These are phyloP conservation scores for Metopia argyrocephala DNA, from an alignment of 2,888 invertebrate species.

Conservation along the genomic window DNA sequence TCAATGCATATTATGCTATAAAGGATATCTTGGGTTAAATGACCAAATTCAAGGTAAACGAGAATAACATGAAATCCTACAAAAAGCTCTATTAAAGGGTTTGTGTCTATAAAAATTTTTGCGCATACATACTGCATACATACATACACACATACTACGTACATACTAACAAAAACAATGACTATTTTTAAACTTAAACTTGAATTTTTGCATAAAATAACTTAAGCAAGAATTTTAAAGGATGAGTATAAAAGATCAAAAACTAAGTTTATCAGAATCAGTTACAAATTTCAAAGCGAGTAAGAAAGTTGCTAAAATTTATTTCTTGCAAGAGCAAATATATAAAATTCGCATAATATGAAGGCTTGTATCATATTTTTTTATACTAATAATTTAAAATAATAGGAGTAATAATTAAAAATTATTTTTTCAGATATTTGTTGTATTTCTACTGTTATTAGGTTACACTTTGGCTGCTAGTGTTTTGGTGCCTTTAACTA, in stretches of 20 bases:
- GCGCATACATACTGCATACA: neutral
- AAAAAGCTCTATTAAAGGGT: conserved; percentile 2
- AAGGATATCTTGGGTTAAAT: neutral
- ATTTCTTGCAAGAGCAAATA: neutral
- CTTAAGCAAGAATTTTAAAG: neutral
- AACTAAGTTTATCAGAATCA: conserved; percentile 16
- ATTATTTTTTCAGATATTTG: conserved; percentile 37
- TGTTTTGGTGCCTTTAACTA: conserved; percentile 65
- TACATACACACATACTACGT: neutral
- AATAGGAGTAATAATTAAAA: neutral
- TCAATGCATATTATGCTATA: neutral
- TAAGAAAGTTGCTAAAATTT: neutral
- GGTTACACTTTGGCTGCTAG: conserved; percentile 45
- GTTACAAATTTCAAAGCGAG: neutral
- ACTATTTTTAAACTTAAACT: conserved; percentile 8
- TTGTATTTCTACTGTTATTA: conserved; percentile 41
- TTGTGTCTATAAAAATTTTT: neutral
- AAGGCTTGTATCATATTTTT: conserved; percentile 1
- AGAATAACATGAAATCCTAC: neutral
- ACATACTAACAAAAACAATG: neutral
- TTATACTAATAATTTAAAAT: neutral
- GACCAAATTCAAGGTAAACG: conserved; percentile 43
- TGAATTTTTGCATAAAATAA: neutral
- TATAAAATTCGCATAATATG: neutral
- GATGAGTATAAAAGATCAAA: conserved; percentile 36